Conservation (phyloP, 1,140 invertebrate species). For the Carposina sasakii region DNA sequence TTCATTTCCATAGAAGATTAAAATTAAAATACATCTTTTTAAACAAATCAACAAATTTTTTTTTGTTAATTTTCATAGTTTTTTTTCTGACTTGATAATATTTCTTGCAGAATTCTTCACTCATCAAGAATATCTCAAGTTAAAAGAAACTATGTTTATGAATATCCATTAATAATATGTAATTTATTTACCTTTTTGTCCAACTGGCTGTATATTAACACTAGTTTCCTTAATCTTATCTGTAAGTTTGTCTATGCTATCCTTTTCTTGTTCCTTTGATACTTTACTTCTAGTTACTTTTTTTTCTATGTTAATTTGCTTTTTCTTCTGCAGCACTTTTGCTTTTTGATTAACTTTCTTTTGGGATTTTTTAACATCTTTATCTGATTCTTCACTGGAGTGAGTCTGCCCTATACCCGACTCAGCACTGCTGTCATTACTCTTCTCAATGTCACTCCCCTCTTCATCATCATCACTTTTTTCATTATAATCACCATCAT, state of each 20-base stretch:
- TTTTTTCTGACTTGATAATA: no score
- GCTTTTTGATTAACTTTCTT: background rate
- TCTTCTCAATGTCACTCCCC: conserved; percentile 20
- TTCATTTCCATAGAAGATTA: no score
- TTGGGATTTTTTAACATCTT: background rate
- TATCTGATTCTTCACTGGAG: conserved; percentile 23
- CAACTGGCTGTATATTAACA: conserved; percentile 42
- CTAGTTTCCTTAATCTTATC: conserved; percentile 40
- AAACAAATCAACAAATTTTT: no score
- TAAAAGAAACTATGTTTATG: no score
- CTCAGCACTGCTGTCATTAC: conserved; percentile 24
- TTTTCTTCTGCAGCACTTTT: conserved; percentile 17
- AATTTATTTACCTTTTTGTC: conserved; percentile 40
- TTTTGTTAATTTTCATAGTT: no score
- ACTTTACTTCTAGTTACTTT: conserved; percentile 13
- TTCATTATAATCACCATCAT: conserved; percentile 16
- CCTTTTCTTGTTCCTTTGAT: conserved; percentile 15
- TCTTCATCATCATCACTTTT: conserved; percentile 15
- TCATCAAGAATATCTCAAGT: no score
- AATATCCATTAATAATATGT: background rate
- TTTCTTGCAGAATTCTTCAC: no score
- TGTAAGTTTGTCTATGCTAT: conserved; percentile 37
- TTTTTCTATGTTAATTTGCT: conserved; percentile 8
- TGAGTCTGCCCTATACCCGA: conserved; percentile 20
- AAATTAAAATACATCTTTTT: no score